Evolutionary conservation across 2,888 invertebrate species (phyloP).

Genomic region (Limnephilus auricula): DNA sequence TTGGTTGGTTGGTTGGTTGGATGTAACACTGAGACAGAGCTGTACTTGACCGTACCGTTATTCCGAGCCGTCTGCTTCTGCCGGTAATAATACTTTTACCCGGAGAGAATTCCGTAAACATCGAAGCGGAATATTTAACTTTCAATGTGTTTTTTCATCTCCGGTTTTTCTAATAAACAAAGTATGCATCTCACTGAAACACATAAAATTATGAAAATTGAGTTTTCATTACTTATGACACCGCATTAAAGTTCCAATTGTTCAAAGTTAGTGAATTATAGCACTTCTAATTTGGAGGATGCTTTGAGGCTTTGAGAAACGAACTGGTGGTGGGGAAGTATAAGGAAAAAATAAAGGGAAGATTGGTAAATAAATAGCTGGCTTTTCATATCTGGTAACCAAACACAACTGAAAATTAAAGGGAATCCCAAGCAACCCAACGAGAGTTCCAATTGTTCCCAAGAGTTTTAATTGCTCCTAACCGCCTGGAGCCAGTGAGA

Average conservation of each 20-base stretch:
- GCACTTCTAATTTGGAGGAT: not conserved
- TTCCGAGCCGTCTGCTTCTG: slow-evolving; percentile 16
- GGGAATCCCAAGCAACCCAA: not conserved
- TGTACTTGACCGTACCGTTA: slow-evolving; percentile 30
- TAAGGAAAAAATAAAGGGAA: not conserved
- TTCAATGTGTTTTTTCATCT: not conserved
- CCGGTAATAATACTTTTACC: slow-evolving; percentile 66
- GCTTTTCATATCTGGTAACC: not conserved
- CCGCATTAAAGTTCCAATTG: no score
- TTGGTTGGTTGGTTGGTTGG: not conserved
- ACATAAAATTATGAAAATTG: not conserved
- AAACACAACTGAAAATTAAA: not conserved
- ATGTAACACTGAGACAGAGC: not conserved
- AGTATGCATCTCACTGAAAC: not conserved
- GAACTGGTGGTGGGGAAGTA: not conserved
- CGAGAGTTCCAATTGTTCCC: no score
- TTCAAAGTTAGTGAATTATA: no score
- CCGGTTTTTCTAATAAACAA: not conserved
- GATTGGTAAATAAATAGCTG: not conserved
- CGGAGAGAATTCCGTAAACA: not conserved
- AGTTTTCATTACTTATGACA: no score
- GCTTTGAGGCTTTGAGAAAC: not conserved
- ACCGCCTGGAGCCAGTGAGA: no score
- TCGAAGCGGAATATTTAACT: not conserved
- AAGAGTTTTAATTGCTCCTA: no score